Evolutionary conservation across 2,797 vertebrate species (phyloP), one percentile per base, ranked within the genome.

Genomic region (Sebastes matsubarae): DNA sequence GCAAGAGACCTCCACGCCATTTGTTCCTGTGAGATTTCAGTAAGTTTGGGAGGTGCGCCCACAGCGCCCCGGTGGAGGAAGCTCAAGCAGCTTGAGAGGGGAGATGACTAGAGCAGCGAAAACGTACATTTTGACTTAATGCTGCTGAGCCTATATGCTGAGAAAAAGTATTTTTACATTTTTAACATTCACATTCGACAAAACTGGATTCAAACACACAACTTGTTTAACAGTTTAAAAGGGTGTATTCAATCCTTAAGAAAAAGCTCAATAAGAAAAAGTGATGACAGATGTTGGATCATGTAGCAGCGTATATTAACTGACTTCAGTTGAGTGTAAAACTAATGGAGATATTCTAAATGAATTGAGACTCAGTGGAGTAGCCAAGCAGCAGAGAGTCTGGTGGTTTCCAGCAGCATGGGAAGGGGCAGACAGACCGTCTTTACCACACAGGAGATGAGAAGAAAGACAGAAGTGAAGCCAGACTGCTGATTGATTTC

Each of bases 401-500:
- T 59, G 72, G 80, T 71, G 72, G 64, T 88, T 88, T 66, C 77
- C 63, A 77, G 65, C 55, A 14, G 25, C 10, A 64, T 80, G 72
- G 34, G 68, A 57, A 36, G 64, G 55, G 29, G 55, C 73, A 79
- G 87, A 84, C 82, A 80, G 77, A 81, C 77, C n/a, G 84, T 82
- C 85, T 30, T 81, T 85, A 83, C 89, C 85, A 85, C 90, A 89
- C 85, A 87, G 85, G 85, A 87, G 82, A 90, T 57, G 68, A 82
- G 72, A 79, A 84, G 55, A 57, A 61, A 85, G 73, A 88, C 85
- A 82, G 88, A 92, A 88, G 88, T 90, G 80, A 90, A 87, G 79
- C 84, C 84, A 90, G 77, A 85, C 83, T 87, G 74, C 81, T 87
- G 86, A 91, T 69, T 88, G 85, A 90, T 87, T 89, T 92, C 81